These are phyloP conservation scores for Hemithea aestivaria DNA, from an alignment of 2,888 invertebrate genomes.

Conservation along the genomic window DNA sequence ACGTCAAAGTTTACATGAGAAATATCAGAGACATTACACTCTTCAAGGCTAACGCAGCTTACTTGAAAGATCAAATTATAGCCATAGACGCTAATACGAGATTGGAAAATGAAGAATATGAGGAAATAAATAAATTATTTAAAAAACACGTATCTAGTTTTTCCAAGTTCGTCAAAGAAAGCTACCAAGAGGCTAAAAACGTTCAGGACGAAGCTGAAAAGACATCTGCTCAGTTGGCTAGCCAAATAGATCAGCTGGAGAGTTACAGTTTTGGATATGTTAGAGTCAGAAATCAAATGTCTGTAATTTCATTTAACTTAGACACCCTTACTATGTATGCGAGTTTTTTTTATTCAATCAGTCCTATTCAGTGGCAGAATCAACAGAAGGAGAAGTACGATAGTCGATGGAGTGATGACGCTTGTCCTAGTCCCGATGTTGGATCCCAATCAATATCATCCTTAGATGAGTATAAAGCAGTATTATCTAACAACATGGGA, in stretches of 20 bases:
- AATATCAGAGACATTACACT: conserved; percentile 36
- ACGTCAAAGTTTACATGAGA: conserved; percentile 36
- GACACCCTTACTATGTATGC: conserved; percentile 33
- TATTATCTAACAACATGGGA: conserved; percentile 9
- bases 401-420: too few species aligned
- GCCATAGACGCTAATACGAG: conserved; percentile 25
- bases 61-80: conserved; percentile 34
- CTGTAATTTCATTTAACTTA: conserved; percentile 24
- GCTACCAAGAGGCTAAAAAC: conserved; percentile 29
- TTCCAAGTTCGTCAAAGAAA: conserved; percentile 29
- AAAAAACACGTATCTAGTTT: conserved; percentile 26
- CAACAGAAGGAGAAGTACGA: not conserved
- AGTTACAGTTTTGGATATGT: conserved; percentile 28
- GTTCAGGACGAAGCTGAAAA: conserved; percentile 25
- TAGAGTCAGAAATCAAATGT: conserved; percentile 32
- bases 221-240: conserved; percentile 20
- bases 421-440: conserved; percentile 2
- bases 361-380: conserved; percentile 32
- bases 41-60: conserved; percentile 33
- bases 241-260: conserved; percentile 27
- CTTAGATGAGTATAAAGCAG: conserved; percentile 18
- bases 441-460: conserved; percentile 8
- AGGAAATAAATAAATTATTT: conserved; percentile 20
- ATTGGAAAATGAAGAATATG: conserved; percentile 27
- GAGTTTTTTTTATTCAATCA: conserved; percentile 31